Conservation (phyloP, 2,797 vertebrate species). For the Lycodopsis pacificus region DNA sequence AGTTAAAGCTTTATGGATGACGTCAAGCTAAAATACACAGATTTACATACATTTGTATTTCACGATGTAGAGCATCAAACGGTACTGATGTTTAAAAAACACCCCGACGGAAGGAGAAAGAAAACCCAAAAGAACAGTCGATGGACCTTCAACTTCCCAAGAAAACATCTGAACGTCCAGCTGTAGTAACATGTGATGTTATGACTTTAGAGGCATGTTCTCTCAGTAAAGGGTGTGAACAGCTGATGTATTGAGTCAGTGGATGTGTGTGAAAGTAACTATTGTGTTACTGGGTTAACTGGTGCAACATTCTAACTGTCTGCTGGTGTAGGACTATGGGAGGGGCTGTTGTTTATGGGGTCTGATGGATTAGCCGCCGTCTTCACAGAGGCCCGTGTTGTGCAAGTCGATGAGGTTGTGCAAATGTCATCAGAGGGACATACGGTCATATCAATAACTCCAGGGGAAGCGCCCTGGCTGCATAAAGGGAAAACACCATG, state of each 20-base stretch:
- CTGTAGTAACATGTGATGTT: slow-evolving; percentile 1
- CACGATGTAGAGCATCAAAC: slow-evolving; percentile 58
- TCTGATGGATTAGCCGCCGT: slow-evolving; percentile 30
- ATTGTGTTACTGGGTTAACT: slow-evolving; percentile 36
- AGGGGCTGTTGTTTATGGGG: slow-evolving; percentile 16
- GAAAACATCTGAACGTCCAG: too few species aligned
- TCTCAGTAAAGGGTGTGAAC: slow-evolving; percentile 4
- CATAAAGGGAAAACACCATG: slow-evolving; percentile 33
- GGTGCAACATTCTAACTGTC: slow-evolving; percentile 19
- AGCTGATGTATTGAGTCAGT: slow-evolving; percentile 12
- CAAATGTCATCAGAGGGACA: slow-evolving; percentile 31
- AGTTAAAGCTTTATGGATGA: slow-evolving; percentile 81
- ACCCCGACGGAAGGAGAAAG: slow-evolving; percentile 38
- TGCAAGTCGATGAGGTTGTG: slow-evolving; percentile 48
- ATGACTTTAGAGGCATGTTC: slow-evolving; percentile 44
- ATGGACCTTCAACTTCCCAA: too few species aligned
- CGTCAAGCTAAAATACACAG: slow-evolving; percentile 2
- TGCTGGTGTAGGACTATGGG: slow-evolving; percentile 54
- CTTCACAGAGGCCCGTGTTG: slow-evolving; percentile 26
- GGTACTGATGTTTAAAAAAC: slow-evolving; percentile 7
- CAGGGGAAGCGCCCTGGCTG: slow-evolving; percentile 22
- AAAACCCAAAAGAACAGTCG: slow-evolving; percentile 38
- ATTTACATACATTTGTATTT: slow-evolving; percentile 73
- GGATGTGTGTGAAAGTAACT: slow-evolving; percentile 23
- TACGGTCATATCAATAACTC: slow-evolving; percentile 38